Evolutionary conservation across 2,113 vertebrate species (phyloP).

Genomic region (Macaca fascicularis): T2T-MFA8v1.1 NC_088380.1:14600501-14601000

Average conservation of each 20-base stretch:
- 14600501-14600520: not conserved
- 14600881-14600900: not conserved
- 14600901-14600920: not conserved
- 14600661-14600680: not conserved
- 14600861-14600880: not conserved
- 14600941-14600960: not conserved
- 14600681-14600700: not conserved
- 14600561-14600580: not conserved
- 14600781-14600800: not conserved
- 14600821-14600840: not conserved
- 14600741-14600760: not conserved
- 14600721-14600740: not conserved
- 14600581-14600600: not conserved
- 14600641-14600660: not conserved
- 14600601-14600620: not conserved
- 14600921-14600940: not conserved
- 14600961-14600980: conserved; percentile 13
- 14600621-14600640: not conserved
- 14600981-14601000: not conserved
- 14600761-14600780: not conserved
- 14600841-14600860: not conserved
- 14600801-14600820: not conserved
- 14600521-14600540: conserved; percentile 38
- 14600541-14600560: not conserved
- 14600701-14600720: not conserved